Base-by-base conservation (phyloP, 53 echinoderm and acorn worm genomes). In the Luidia sarsii region DNA sequence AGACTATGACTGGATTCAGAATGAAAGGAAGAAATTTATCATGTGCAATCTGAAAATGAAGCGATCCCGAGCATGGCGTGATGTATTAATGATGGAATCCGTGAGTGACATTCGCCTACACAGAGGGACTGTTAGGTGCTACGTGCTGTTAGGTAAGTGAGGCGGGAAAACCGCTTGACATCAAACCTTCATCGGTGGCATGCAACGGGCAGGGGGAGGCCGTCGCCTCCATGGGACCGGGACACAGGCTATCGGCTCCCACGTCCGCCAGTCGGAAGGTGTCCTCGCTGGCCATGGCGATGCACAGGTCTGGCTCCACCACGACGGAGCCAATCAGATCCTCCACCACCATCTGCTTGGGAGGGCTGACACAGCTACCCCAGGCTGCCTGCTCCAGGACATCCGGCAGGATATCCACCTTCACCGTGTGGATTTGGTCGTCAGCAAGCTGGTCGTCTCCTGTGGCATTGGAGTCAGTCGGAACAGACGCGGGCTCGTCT, bases 381-480 rank as follows among this genome's bases (percentile, higher is more conserved):
- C 80, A 83, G 38, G 59, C 75, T 49, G 82, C 67, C 39, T 52
- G 36, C 8, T 88, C 88, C 48, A 68, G 33, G 7, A 82, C 73
- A 49, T 65, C 88, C 67, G 75, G 88, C 61, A 88, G 56, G 29
- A 83, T 68, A 19, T 77, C 77, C n/a, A 7, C 18, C 77, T 60
- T 41, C n/a, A 45, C 32, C n/a, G 41, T 77, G 61, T 32, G 29
- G 55, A 75, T 61, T 77, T 83, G 66, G 31, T n/a, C n/a, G n/a
- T n/a, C n/a, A n/a, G n/a, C n/a, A n/a, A n/a, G n/a, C n/a, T n/a
- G 60, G 2, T 63, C 34, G 25, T 65, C 52, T 5, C n/a, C 33
- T 21, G 70, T 18, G 10, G 10, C 16, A 36, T 3, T 25, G 45
- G 10, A 7, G 14, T 67, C 67, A 20, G 19, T 15, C 22, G 8